Conservation (phyloP, 2,888 invertebrate species). For the Yponomeuta sedellus region DNA sequence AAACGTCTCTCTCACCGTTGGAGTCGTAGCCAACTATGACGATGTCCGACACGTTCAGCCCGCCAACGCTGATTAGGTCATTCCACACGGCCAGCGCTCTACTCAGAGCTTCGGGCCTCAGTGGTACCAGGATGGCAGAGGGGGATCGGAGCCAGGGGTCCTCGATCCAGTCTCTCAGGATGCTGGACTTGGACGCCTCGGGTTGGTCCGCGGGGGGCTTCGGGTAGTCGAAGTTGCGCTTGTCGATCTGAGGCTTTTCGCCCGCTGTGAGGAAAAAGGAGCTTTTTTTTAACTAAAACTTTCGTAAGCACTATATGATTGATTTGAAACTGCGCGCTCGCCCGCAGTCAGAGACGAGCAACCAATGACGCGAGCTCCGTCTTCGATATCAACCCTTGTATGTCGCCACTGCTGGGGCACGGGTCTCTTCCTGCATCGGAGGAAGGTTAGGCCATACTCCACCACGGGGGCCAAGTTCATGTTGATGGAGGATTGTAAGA, state of each 20-base stretch:
- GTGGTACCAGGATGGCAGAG: conserved; percentile 60
- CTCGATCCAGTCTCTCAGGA: conserved; percentile 58
- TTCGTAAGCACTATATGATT: no score
- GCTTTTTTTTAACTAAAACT: no score
- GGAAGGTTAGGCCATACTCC: no score
- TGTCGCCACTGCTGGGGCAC: no score
- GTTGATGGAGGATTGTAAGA: no score
- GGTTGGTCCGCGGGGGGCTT: conserved; percentile 30
- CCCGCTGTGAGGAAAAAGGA: conserved; percentile 35
- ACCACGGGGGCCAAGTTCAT: no score
- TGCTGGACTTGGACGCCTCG: conserved; percentile 40
- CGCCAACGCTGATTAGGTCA: conserved; percentile 45
- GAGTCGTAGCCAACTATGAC: conserved; percentile 66
- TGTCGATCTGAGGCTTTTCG: conserved; percentile 31
- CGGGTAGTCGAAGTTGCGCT: conserved; percentile 32
- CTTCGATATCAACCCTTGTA: no score
- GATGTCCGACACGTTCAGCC: conserved; percentile 53
- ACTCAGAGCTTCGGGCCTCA: conserved; percentile 53
- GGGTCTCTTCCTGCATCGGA: no score
- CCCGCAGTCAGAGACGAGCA: no score
- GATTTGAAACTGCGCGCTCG: no score
- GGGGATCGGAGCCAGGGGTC: conserved; percentile 66
- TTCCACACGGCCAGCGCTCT: conserved; percentile 62
- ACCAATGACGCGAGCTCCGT: no score
- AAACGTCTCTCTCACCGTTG: conserved; percentile 45